Percentiles rank a stretch among this genome's conserved stretches.
These are phyloP conservation scores for Lepidocyrtinus sp. DNA, from an alignment of 2,888 invertebrate species.

Conservation along the genomic window DNA sequence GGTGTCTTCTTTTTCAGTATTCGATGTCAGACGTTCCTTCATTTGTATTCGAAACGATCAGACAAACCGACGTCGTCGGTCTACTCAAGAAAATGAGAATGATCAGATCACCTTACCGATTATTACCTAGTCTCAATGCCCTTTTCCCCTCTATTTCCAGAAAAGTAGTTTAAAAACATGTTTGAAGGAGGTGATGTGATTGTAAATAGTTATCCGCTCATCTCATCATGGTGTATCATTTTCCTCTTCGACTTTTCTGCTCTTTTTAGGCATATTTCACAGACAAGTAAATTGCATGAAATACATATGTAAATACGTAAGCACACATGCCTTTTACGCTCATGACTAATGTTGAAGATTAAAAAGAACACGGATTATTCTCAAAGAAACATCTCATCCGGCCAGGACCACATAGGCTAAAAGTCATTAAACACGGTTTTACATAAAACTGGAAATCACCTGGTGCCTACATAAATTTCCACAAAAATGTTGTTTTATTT, in stretches of 20 bases:
- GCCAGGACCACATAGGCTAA: not conserved
- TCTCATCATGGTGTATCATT: not conserved
- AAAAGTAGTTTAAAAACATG: no score
- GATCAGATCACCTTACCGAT: not conserved
- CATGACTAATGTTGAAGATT: no score
- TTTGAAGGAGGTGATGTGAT: not conserved
- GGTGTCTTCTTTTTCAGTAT: slow-evolving; percentile 52
- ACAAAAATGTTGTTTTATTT: slow-evolving; percentile 8
- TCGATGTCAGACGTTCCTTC: slow-evolving; percentile 55
- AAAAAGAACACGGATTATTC: no score
- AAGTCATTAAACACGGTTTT: slow-evolving; percentile 31
- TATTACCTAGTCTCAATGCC: slow-evolving; percentile 20
- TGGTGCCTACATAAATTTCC: no score
- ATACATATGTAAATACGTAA: no score
- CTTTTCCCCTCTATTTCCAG: slow-evolving; percentile 12
- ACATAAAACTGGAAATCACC: slow-evolving; percentile 43
- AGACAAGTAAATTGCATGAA: no score
- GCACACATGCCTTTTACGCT: no score
- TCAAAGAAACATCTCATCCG: no score
- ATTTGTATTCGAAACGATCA: slow-evolving; percentile 50
- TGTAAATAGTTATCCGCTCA: not conserved
- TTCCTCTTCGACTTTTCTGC: no score
- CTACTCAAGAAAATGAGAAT: not conserved
- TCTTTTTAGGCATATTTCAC: no score
- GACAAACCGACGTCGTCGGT: slow-evolving; percentile 57